phyloP scores from a whole-genome alignment of 2,797 vertebrate species.

The Enteromius paludinosus region DNA sequence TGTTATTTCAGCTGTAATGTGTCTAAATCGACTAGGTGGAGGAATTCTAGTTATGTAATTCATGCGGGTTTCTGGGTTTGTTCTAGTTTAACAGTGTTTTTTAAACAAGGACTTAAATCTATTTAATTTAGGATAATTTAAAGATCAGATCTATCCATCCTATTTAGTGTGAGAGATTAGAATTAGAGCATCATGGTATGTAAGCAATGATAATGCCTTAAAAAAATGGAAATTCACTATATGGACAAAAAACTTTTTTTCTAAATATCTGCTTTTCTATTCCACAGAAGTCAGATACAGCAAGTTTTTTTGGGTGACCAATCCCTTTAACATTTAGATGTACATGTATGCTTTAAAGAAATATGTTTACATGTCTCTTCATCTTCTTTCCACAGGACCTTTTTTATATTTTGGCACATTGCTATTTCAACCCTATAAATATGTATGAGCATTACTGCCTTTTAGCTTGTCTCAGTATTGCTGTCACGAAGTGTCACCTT shows the following conservation, averaged over 20 bases:
- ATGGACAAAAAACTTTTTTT: neutral
- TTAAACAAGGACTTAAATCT: neutral
- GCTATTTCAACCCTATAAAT: slow-evolving; percentile 33
- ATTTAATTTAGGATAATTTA: neutral
- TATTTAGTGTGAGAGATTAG: slow-evolving; percentile 5
- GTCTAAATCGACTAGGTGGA: slow-evolving; percentile 9
- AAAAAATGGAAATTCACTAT: neutral
- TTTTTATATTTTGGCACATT: slow-evolving; percentile 6
- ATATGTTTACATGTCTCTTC: neutral
- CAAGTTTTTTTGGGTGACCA: neutral
- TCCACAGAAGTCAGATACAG: neutral
- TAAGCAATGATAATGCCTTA: neutral
- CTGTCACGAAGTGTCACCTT: slow-evolving; percentile 31
- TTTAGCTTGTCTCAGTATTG: slow-evolving; percentile 32
- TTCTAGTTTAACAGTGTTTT: neutral
- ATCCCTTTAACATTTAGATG: neutral
- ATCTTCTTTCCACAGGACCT: slow-evolving; percentile 5
- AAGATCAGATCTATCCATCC: neutral
- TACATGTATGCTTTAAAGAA: neutral
- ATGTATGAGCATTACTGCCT: slow-evolving; percentile 35
- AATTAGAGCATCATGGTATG: neutral
- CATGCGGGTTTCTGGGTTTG: neutral
- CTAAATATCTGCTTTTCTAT: neutral
- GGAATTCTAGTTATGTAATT: slow-evolving; percentile 29
- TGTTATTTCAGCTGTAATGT: slow-evolving; percentile 28